Evolutionary conservation across 2,797 vertebrate species (phyloP), one percentile per base, ranked within the genome.

Genomic region (Anabacerthia variegaticeps): DNA sequence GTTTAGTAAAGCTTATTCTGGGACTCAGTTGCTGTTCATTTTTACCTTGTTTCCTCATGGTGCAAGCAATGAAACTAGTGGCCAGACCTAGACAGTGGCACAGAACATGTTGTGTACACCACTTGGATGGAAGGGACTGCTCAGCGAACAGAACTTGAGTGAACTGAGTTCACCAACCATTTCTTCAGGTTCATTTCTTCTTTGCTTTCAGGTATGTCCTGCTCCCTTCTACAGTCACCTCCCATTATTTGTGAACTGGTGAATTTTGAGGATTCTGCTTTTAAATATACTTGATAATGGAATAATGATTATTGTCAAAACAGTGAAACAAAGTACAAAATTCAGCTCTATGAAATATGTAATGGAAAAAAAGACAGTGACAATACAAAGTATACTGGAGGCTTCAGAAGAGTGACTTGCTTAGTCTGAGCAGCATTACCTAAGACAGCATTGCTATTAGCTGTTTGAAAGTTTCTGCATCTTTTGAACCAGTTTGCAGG

Each of bases 131-230:
- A 82, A 75, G 17, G 3, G 12, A 34, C 37, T 30, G 34, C 18
- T 58, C 20, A 32, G 36, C 7, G n/a, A 55, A 20, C 28, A 62
- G 48, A 52, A 62, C 0, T 0, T 8, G 15, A 48, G 36, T 37
- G 39, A 59, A 14, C 12, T 6, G 54, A 56, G 8, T 32, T 20
- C 17, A 48, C 9, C 27, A 58, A 21, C 14, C 12, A 14, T 27
- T 82, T 63, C 36, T 37, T 37, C 36, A 37, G 36, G 36, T 37
- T 37, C 36, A 37, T 37, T 37, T 37, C 36, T 37, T 37, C 36
- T 37, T 10, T 59, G 34, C 63, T 51, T 14, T 69, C 19, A 76
- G 21, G 1, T 34, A 6, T 4, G 7, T 48, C 13, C 32, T 71
- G 21, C 27, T 44, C 16, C 28, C 8, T 39, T 58, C 34, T 23